Evolutionary conservation across 2,888 invertebrate species (phyloP), one percentile per base, ranked within the genome.

Genomic region (Diadegma fenestrale): DNA sequence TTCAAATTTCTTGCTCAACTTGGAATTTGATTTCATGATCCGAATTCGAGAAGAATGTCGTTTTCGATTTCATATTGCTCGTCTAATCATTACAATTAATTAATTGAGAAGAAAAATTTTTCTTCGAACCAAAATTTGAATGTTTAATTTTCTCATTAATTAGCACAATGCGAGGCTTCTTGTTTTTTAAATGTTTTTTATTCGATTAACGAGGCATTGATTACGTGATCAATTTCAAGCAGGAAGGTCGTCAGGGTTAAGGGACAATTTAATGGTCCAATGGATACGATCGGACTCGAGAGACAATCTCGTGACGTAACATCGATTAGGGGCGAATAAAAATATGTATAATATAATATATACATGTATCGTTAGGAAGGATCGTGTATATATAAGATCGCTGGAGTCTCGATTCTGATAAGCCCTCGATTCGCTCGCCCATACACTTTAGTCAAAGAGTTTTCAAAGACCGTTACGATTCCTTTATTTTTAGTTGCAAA

Each of bases 251-350:
- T 22, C 30, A 14, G 58, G 68, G 75, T 54, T 48, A 37, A 69
- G 73, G 66, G 54, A 58, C 64, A 71, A 80, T 80, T 79, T 64
- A 72, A 64, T 80, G 75, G 26, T 76, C 43, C 41, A 48, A 45
- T 63, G 51, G 54, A 73, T 66, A 64, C 17, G 66, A 54, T 71
- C 72, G 30, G 64, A 77, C 64, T 41, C 33, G 71, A 77, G 63
- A 71, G 71, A 82, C 64, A 43, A 22, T 71, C 37, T 63, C 33
- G 64, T 77, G 82, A 77, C 72, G 71, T 72, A 82, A 81, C 75
- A n/a, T 66, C 54, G 73, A 41, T 26, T 30, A 48, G 80, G 33
- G 48, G 58, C 19, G 22, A 45, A 73, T 22, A 80, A 5, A 43
- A 51, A 51, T 30, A 19, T 66, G 8, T 37, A 8, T 37, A 37